Percentiles rank a stretch among this genome's conserved stretches.
Conservation (phyloP, 1,140 invertebrate species). For the Platyura marginata region DNA sequence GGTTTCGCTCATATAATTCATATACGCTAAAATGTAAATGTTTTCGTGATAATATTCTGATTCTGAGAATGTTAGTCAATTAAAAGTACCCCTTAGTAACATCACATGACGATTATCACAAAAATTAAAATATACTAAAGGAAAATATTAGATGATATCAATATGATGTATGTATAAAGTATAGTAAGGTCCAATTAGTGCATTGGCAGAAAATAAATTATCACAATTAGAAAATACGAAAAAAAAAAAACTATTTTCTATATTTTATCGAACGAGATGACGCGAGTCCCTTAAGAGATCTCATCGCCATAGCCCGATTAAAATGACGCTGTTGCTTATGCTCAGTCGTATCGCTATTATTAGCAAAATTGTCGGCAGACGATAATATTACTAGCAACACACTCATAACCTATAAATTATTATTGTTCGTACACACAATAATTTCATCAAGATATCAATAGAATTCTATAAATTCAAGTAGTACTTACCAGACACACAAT, state of each 20-base stretch:
- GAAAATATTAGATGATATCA: too few relatives aligned
- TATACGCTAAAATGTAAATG: too few relatives aligned
- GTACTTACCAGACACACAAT: slow-evolving; percentile 61
- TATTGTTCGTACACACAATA: background rate
- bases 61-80: too few relatives aligned
- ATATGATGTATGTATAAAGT: too few relatives aligned
- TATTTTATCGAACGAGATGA: slow-evolving; percentile 12
- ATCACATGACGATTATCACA: too few relatives aligned
- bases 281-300: slow-evolving; percentile 42
- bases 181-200: background rate
- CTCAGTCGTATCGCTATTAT: slow-evolving; percentile 29
- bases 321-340: slow-evolving; percentile 59
- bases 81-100: too few relatives aligned
- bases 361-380: slow-evolving; percentile 34
- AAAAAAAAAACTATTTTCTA: slow-evolving; percentile 1
- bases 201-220: background rate
- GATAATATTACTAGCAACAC: slow-evolving; percentile 65
- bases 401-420: slow-evolving; percentile 40
- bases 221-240: background rate
- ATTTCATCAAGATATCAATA: background rate
- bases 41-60: too few relatives aligned
- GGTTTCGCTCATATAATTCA: too few relatives aligned
- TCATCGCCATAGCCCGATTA: slow-evolving; percentile 71
- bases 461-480: background rate
- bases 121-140: too few relatives aligned